Conservation (phyloP, 2,113 vertebrate species). For the Dromiciops gliroides region DNA sequence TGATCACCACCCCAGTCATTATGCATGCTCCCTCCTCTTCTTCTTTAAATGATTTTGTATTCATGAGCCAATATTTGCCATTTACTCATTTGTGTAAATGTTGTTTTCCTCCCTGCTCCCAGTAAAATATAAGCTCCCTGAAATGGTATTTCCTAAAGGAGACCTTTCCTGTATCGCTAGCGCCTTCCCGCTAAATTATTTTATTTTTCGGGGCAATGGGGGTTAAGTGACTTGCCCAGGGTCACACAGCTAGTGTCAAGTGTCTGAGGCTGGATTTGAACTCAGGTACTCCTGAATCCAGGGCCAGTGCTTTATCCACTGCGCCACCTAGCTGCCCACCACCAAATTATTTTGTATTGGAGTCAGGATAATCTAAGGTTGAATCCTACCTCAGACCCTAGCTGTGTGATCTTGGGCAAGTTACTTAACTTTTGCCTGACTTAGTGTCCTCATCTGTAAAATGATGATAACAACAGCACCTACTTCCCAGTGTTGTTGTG, state of each 20-base stretch:
- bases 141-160: background rate
- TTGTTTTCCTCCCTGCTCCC: background rate
- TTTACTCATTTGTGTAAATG: background rate
- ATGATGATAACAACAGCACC: background rate
- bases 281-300: too few species aligned
- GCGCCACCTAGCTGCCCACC: too few species aligned
- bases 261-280: too few species aligned
- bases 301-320: too few species aligned
- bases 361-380: background rate
- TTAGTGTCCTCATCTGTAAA: background rate
- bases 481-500: background rate
- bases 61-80: background rate
- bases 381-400: background rate
- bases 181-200: background rate
- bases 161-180: background rate
- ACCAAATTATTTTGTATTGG: background rate
- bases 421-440: background rate
- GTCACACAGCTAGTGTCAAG: too few species aligned
- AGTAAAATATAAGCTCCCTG: background rate
- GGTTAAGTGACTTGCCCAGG: too few species aligned
- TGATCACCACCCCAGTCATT: background rate
- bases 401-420: background rate
- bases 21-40: background rate
- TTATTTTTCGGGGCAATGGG: too few species aligned
- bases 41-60: background rate